Evolutionary conservation across 2,797 vertebrate genomes (phyloP), one percentile per base, ranked within the genome.

Genomic region (Acanthurus leucopareius): DNA sequence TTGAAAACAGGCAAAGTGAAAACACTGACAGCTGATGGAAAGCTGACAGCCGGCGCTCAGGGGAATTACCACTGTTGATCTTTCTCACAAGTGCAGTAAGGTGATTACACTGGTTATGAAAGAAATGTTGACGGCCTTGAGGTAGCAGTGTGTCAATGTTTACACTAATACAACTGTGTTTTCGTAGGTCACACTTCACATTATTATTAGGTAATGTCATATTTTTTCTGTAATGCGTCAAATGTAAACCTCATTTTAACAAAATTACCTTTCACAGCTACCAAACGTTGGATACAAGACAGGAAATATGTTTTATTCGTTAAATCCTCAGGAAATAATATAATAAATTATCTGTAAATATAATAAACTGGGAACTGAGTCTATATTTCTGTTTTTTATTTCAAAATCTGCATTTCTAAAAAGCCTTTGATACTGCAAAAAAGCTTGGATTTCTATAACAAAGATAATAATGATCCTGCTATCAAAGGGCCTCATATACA

Each of bases 1-100:
- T 80, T 75, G 74, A 83, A 87, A 88, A 84, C 52, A 73, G 80
- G 73, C 80, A 73, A 44, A 75, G 83, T 61, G 73, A 90, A 87
- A 87, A 82, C 69, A 67, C 70, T 85, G 88, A 91, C 90, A 89
- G 86, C 85, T 89, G 88, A 92, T 28, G 77, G 83, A 71, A 65
- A 82, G 82, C 76, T 84, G 85, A 89, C 83, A 78, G 77, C 64
- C 14, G 60, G 70, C 77, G 69, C 77, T 45, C 58, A 69, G 69
- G 74, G 75, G 83, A 87, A 79, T 87, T 73, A 82, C 47, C 10
- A 8, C 67, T 79, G 84, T 79, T 86, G 77, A 83, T 88, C 54
- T 84, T 88, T 79, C 78, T 89, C 84, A 73, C 52, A 62, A 84
- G 86, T 19, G 62, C 58, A 73, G 65, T 28, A n/a, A 76, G 82